Evolutionary conservation across 1,140 invertebrate species (phyloP).

Genomic region (Hesperophylax magnus): DNA sequence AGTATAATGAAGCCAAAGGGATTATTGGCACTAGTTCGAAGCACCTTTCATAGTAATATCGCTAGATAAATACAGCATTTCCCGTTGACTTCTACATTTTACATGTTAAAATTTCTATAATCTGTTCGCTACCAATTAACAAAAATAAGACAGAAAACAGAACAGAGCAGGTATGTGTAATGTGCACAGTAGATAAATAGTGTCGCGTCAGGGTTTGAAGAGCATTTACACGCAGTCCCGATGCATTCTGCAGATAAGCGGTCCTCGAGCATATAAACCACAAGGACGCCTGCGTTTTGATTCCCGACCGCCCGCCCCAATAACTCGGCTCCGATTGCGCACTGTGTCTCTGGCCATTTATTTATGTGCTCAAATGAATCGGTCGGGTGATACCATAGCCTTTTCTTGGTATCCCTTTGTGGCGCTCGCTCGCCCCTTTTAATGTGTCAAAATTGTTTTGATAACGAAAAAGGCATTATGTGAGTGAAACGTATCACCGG

Average conservation of each 20-base stretch:
- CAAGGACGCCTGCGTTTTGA: constrained; percentile 16
- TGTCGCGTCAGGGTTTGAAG: not conserved
- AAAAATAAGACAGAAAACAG: too few relatives aligned
- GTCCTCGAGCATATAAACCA: not conserved
- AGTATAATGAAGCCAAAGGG: too few relatives aligned
- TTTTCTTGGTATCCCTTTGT: constrained; percentile 46
- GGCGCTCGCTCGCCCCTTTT: constrained; percentile 45
- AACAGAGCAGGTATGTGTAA: too few relatives aligned
- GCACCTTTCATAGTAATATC: too few relatives aligned
- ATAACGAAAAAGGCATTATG: constrained; percentile 49
- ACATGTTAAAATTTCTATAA: too few relatives aligned
- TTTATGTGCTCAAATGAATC: constrained; percentile 48
- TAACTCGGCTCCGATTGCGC: not conserved
- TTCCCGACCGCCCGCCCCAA: constrained; percentile 6
- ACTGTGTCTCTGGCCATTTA: constrained; percentile 29
- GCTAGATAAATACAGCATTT: too few relatives aligned
- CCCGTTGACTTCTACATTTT: too few relatives aligned
- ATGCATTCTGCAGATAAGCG: not conserved
- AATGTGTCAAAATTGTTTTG: constrained; percentile 56
- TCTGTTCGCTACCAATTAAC: too few relatives aligned
- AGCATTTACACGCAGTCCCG: not conserved
- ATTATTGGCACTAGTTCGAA: too few relatives aligned
- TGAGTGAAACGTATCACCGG: constrained; percentile 26
- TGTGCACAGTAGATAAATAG: too few relatives aligned
- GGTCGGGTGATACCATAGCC: constrained; percentile 33